phyloP scores from a whole-genome alignment of 2,797 vertebrate species.

The Muscicapa comitata region DNA sequence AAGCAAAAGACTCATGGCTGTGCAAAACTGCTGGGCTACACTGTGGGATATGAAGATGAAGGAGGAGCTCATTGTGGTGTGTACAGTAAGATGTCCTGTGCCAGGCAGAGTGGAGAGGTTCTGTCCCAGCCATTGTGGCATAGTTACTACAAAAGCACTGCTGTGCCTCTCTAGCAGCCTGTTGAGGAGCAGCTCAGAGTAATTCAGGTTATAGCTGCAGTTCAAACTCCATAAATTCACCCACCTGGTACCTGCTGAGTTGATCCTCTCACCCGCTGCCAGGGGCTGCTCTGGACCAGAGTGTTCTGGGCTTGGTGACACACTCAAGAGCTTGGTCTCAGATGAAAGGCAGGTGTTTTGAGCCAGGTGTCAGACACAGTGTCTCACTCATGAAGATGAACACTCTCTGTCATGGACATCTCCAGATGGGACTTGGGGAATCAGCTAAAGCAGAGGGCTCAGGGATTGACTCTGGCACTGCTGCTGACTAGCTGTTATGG shows the following conservation, averaged over 20 bases:
- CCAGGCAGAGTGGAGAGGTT: not conserved
- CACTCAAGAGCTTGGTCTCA: not conserved
- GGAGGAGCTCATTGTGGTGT: not conserved
- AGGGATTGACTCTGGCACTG: not conserved
- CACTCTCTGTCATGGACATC: rapidly evolving
- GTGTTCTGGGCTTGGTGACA: not conserved
- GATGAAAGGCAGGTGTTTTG: not conserved
- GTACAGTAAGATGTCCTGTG: not conserved
- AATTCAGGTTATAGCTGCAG: not conserved
- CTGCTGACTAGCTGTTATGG: not conserved
- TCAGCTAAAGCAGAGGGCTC: not conserved
- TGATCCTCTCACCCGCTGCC: not conserved
- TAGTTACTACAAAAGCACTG: not conserved
- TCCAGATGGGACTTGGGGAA: not conserved
- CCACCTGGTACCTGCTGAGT: not conserved
- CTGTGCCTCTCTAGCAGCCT: not conserved
- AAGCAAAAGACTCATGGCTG: not conserved
- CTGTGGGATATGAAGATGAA: not conserved
- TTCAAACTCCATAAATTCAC: not conserved
- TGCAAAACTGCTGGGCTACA: not conserved
- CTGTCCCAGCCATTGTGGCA: not conserved
- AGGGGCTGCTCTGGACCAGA: not conserved
- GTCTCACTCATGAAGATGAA: not conserved
- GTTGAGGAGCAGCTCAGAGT: not conserved
- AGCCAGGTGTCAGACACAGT: not conserved